phyloP scores from a whole-genome alignment of 1,140 invertebrate species.

The Caenorhabditis tropicalis region DNA sequence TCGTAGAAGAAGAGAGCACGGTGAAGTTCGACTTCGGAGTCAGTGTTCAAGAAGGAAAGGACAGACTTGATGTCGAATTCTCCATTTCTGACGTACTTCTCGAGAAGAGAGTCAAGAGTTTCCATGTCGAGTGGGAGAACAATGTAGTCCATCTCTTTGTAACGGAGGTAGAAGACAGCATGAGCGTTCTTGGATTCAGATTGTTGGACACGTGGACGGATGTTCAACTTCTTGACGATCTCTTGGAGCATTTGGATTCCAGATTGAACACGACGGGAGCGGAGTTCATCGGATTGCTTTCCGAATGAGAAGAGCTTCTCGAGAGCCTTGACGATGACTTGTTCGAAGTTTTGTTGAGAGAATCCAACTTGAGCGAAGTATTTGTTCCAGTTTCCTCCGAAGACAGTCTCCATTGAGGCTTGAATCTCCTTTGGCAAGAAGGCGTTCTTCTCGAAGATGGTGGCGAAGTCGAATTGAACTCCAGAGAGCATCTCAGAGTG shows the following conservation, averaged over 20 bases:
- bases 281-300: conserved; percentile 32
- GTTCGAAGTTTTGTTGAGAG: conserved; percentile 58
- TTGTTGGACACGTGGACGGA: conserved; percentile 48
- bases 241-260: conserved; percentile 52
- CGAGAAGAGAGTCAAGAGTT: conserved; percentile 42
- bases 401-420: conserved; percentile 47
- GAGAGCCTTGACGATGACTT: conserved; percentile 57
- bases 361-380: conserved; percentile 56
- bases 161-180: conserved; percentile 56
- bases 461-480: conserved; percentile 48
- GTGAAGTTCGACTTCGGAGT: conserved; percentile 20
- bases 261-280: conserved; percentile 1
- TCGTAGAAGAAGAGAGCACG: conserved; percentile 51
- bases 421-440: conserved; percentile 57
- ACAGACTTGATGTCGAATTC: conserved; percentile 50
- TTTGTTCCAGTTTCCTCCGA: conserved; percentile 60
- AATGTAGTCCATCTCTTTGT: conserved; percentile 56
- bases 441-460: conserved; percentile 58
- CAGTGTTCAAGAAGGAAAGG: conserved; percentile 43
- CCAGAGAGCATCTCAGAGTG: conserved; percentile 46
- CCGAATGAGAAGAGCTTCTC: background rate
- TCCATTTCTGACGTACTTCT: conserved; percentile 56
- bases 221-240: conserved; percentile 42
- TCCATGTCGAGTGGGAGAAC: conserved; percentile 51
- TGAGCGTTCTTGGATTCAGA: conserved; percentile 30